Evolutionary conservation across 2,797 vertebrate genomes (phyloP), one percentile per base, ranked within the genome.

Genomic region (Chaunax sp.): DNA sequence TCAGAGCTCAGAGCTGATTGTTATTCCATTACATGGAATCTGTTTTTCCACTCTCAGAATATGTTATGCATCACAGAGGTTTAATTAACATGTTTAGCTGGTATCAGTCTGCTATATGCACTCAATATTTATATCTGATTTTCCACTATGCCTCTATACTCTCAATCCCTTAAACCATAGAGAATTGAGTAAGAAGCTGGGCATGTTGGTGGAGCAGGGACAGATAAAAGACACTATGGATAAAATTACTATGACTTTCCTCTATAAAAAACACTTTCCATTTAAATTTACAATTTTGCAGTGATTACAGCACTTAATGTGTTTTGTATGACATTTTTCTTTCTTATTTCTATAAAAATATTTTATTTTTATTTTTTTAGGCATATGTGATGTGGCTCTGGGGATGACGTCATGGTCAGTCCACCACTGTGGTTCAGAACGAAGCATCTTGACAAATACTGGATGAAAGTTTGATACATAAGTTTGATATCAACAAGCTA

Each of bases 11-110:
- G 41, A 72, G 69, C 55, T 53, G 49, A 78, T 60, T 66, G 72
- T 44, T 72, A 46, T 74, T 76, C 55, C 23, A 40, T 49, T 47
- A 54, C 46, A 78, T 38, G 41, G 30, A 54, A 66, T 68, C 19
- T 43, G 35, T 67, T 67, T 55, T 28, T 18, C 37, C 37, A 16
- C 57, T 43, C 59, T 55, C 30, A 43, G 43, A 49, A 23, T 54
- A 56, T 63, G 22, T 54, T 57, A 68, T 68, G 58, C n/a, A 0
- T 78, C 71, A 73, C 33, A 55, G 69, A 60, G 45, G 43, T 68
- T 72, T 75, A 73, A 85, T 75, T 35, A 75, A 65, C 57, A 59
- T 52, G 33, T 44, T 61, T 66, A 55, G 61, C 54, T 67, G 47
- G 47, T 26, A 63, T 15, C 55, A 37, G 68, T 53, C 28, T 44